These are phyloP conservation scores for Oriolus oriolus DNA, from an alignment of 2,113 vertebrate genomes.

Conservation along the genomic window DNA sequence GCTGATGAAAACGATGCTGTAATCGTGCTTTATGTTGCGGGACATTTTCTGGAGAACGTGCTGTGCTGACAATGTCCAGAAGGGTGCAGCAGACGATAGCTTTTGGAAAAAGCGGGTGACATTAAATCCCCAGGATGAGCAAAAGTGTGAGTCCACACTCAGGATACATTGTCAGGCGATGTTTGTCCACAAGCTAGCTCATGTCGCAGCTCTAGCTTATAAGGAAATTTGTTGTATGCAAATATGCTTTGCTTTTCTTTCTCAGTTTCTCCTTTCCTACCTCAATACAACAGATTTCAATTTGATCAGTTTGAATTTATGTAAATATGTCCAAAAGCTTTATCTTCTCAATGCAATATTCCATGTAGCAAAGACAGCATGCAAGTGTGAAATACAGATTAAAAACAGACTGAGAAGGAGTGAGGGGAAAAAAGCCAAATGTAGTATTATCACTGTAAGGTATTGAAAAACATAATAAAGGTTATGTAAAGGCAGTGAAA, in stretches of 20 bases:
- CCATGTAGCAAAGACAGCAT: not conserved
- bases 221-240: not conserved
- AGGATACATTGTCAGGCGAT: rapidly evolving
- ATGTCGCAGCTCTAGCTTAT: not conserved
- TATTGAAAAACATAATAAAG: not conserved
- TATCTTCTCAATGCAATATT: not conserved
- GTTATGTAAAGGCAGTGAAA: not conserved
- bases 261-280: not conserved
- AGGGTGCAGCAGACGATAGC: constrained; percentile 5
- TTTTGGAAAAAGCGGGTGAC: not conserved
- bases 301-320: not conserved
- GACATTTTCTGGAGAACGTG: not conserved
- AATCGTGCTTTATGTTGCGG: not conserved
- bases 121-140: not conserved
- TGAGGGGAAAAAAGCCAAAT: not conserved
- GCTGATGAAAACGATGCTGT: not conserved
- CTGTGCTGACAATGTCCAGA: not conserved
- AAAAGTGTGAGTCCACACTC: not conserved
- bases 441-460: not conserved
- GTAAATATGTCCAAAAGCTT: not conserved
- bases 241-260: not conserved
- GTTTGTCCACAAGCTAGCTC: not conserved
- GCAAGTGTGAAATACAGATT: not conserved
- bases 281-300: not conserved
- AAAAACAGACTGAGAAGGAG: not conserved